Evolutionary conservation across 1,140 invertebrate species (phyloP).

Genomic region (Eurosta solidaginis): DNA sequence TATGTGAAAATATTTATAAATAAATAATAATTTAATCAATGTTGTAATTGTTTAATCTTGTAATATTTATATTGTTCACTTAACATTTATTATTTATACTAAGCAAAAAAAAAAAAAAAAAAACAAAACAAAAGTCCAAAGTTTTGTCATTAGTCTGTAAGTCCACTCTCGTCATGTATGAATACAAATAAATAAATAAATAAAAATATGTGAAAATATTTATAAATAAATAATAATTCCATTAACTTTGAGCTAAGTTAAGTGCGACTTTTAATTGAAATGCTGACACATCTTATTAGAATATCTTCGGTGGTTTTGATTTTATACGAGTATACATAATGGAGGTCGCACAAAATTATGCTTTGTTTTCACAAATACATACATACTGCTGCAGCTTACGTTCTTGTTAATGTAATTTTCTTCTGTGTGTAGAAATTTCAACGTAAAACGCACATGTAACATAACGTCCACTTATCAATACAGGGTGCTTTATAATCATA

Average conservation of each 20-base stretch:
- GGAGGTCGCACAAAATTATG: neutral
- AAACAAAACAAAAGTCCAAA: too few relatives aligned
- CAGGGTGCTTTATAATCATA: neutral
- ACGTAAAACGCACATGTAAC: neutral
- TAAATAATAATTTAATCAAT: too few relatives aligned
- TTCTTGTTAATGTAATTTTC: neutral
- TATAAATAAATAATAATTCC: neutral
- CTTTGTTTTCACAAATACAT: neutral
- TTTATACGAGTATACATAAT: neutral
- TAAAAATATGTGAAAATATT: too few relatives aligned
- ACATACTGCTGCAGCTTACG: neutral
- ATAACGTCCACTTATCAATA: neutral
- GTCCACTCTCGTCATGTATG: too few relatives aligned
- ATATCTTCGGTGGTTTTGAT: neutral
- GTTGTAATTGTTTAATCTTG: too few relatives aligned
- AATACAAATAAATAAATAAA: too few relatives aligned
- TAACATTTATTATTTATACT: too few relatives aligned
- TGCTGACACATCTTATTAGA: neutral
- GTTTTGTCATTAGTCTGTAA: too few relatives aligned
- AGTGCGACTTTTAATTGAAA: conserved; percentile 1
- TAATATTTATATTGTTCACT: too few relatives aligned
- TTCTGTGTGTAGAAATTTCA: neutral
- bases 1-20: too few relatives aligned
- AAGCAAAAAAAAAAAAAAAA: too few relatives aligned
- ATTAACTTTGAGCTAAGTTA: conserved; percentile 2